A percentile compares a stretch with the other conserved stretches of the same genome.
phyloP scores from a whole-genome alignment of 2,888 invertebrate genomes.

The Caprella mutica region DNA sequence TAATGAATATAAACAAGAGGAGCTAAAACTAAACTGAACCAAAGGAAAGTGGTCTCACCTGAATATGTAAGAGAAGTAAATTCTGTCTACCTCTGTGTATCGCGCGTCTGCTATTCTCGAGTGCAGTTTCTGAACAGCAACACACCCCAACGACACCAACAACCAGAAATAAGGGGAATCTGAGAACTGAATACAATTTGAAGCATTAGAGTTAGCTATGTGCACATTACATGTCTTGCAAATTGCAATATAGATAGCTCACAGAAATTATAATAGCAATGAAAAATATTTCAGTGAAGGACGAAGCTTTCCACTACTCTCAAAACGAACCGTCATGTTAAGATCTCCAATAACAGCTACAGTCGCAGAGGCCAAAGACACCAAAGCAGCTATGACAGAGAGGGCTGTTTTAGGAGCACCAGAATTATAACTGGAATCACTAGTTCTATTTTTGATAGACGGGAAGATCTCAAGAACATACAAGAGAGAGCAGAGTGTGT shows the following conservation, averaged over 20 bases:
- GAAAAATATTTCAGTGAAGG: background rate
- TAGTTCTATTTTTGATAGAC: constrained; percentile 26
- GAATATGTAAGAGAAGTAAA: constrained; percentile 37
- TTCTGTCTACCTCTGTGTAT: constrained; percentile 36
- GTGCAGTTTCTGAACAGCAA: constrained; percentile 36
- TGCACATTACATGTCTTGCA: too few relatives aligned
- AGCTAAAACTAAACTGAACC: background rate
- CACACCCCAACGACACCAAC: constrained; percentile 36
- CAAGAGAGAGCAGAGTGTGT: constrained; percentile 35
- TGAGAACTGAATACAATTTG: too few relatives aligned
- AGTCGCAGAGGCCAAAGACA: constrained; percentile 34
- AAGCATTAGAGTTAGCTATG: too few relatives aligned
- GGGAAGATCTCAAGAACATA: constrained; percentile 36
- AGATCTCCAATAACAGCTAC: constrained; percentile 29
- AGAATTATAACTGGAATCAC: background rate
- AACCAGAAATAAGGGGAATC: constrained; percentile 38
- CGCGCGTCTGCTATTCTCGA: constrained; percentile 36
- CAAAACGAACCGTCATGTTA: constrained; percentile 27
- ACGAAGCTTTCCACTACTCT: background rate
- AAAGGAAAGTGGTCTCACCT: constrained; percentile 29
- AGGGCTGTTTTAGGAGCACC: background rate
- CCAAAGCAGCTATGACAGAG: constrained; percentile 5
- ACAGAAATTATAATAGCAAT: background rate
- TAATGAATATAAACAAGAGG: background rate
- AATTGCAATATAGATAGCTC: background rate